A percentile compares a stretch with the other conserved stretches of the same genome.
Conservation (phyloP, 2,888 invertebrate species). For the Torymus aiolomorphi region DNA sequence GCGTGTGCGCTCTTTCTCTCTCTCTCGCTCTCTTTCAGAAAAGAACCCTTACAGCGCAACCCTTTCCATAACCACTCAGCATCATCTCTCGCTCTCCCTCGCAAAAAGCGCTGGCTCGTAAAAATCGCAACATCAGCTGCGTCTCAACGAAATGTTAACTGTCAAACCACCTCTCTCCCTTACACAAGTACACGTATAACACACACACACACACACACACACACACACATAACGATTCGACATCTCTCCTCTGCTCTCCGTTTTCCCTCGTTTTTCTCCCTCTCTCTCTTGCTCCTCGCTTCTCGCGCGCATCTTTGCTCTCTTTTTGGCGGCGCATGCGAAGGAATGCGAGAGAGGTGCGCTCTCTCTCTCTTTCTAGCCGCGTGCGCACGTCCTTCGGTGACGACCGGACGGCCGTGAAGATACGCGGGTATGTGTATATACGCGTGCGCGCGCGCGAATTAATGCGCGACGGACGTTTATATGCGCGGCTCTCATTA, state of each 20-base stretch:
- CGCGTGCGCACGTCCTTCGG: conserved; percentile 35
- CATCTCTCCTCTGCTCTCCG: conserved; percentile 14
- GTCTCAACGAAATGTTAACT: conserved; percentile 34
- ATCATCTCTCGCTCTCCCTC: no score
- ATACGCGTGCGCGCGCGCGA: conserved; percentile 11
- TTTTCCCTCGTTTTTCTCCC: neutral
- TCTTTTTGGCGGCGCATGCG: conserved; percentile 42
- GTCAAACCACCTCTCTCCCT: conserved; percentile 31
- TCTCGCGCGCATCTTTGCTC: conserved; percentile 17
- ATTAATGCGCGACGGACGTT: conserved; percentile 41
- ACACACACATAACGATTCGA: conserved; percentile 3
- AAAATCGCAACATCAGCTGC: neutral
- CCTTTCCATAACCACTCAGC: no score
- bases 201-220: no score
- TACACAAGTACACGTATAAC: neutral
- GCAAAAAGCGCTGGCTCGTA: no score
- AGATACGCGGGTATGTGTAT: neutral
- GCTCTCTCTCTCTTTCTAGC: neutral
- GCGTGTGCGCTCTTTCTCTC: no score
- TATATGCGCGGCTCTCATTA: conserved; percentile 42
- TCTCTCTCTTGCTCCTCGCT: neutral
- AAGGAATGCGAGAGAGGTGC: conserved; percentile 41
- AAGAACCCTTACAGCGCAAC: no score
- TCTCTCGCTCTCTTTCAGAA: no score
- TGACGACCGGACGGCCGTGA: conserved; percentile 55